phyloP scores from a whole-genome alignment of 2,113 vertebrate species.

The Platanista minor region DNA sequence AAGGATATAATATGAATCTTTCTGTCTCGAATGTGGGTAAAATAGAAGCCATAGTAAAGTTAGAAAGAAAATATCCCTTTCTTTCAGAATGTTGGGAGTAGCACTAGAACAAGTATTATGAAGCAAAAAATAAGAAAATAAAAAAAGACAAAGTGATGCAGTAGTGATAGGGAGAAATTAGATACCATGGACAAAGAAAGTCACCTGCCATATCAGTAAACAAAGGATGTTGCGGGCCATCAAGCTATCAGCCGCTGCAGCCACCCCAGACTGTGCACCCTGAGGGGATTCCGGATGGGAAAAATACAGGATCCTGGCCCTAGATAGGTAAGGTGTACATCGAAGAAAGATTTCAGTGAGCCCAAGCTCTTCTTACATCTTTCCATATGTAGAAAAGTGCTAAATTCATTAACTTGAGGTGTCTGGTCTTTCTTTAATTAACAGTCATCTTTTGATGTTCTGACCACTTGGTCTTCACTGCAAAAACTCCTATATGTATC shows the following conservation, averaged over 20 bases:
- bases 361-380: not conserved
- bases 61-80: not conserved
- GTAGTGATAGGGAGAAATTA: not conserved
- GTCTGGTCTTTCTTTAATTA: not conserved
- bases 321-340: not conserved
- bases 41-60: not conserved
- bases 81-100: not conserved
- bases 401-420: not conserved
- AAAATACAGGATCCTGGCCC: not conserved
- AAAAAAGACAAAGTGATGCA: not conserved
- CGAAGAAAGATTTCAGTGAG: not conserved
- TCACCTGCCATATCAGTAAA: not conserved
- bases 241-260: not conserved
- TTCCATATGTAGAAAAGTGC: not conserved
- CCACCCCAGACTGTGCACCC: not conserved
- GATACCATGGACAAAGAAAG: not conserved
- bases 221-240: not conserved
- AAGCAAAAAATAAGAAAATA: not conserved
- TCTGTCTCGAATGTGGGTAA: not conserved
- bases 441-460: not conserved
- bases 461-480: not conserved
- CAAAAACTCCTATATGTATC: not conserved
- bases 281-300: not conserved
- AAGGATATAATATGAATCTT: not conserved
- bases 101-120: not conserved